These are phyloP conservation scores for Aurelia coerulea DNA, from an alignment of 30 jellyfish, hydroid and myxozoan species.

Conservation along the genomic window DNA sequence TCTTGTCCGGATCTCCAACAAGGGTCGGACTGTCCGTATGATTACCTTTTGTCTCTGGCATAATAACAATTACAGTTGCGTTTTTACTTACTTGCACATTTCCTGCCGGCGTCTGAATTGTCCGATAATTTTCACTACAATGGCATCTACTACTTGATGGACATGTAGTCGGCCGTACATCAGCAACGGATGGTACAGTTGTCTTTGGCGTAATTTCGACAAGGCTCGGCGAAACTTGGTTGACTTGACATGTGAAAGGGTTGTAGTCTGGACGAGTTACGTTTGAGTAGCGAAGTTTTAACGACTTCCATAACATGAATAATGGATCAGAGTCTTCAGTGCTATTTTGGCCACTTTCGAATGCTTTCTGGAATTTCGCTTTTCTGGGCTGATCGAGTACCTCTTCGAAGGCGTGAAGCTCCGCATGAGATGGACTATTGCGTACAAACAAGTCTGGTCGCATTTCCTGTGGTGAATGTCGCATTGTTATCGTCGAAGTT, in stretches of 20 bases:
- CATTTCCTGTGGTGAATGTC: constrained; percentile 29
- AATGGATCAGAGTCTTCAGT: constrained; percentile 34
- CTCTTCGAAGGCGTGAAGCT: constrained; percentile 44
- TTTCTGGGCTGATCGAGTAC: constrained; percentile 25
- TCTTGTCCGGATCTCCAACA: constrained; percentile 5
- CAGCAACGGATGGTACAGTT: background rate
- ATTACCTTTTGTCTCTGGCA: constrained; percentile 37
- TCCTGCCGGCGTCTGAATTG: constrained; percentile 56
- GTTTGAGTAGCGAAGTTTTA: constrained; percentile 9
- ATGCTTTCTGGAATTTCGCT: constrained; percentile 38
- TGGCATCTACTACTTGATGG: background rate
- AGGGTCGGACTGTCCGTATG: constrained; percentile 7
- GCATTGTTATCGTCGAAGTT: background rate
- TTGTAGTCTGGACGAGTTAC: background rate
- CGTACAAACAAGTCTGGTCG: constrained; percentile 15
- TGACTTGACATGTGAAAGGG: constrained; percentile 8
- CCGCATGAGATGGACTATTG: constrained; percentile 1
- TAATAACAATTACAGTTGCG: constrained; percentile 56
- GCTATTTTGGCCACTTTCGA: constrained; percentile 2
- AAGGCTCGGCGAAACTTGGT: constrained; percentile 37
- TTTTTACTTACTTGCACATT: constrained; percentile 36
- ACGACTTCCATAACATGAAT: constrained; percentile 27
- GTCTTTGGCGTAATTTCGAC: constrained; percentile 29
- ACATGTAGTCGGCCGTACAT: background rate
- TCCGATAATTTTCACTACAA: constrained; percentile 32